Conservation (phyloP, 2,888 invertebrate genomes). For the Oscheius sp. region DNA sequence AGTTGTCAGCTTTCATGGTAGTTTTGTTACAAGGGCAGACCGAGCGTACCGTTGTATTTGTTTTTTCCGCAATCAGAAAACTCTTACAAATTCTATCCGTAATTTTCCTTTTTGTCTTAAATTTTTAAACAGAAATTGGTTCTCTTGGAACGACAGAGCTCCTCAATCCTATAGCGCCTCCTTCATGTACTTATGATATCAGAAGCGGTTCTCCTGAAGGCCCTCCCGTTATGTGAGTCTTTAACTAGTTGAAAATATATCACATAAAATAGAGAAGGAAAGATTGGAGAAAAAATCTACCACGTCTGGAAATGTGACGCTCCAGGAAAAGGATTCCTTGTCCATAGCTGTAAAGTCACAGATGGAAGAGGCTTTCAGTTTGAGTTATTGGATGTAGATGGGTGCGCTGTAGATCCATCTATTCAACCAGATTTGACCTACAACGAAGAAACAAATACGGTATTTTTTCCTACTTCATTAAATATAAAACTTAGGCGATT, state of each 20-base stretch:
- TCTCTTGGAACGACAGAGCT: constrained; percentile 41
- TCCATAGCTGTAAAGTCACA: constrained; percentile 66
- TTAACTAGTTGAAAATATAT: neutral
- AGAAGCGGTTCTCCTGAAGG: constrained; percentile 55
- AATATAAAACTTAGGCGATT: constrained; percentile 39
- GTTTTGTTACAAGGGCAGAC: constrained; percentile 62
- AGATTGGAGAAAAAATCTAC: constrained; percentile 66
- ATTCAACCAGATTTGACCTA: constrained; percentile 66
- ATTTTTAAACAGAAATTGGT: constrained; percentile 21
- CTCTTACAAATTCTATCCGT: constrained; percentile 59
- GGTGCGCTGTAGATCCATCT: constrained; percentile 66
- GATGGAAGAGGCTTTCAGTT: constrained; percentile 64
- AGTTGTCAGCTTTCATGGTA: constrained; percentile 67
- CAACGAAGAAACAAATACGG: constrained; percentile 43
- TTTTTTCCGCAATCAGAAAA: constrained; percentile 66
- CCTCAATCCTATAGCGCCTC: constrained; percentile 61
- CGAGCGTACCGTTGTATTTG: constrained; percentile 65
- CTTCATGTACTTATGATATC: constrained; percentile 60
- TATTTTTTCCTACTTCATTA: constrained; percentile 1
- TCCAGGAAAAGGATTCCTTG: constrained; percentile 58
- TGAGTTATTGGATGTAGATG: constrained; percentile 65
- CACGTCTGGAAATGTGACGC: constrained; percentile 68
- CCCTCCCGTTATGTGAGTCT: constrained; percentile 50
- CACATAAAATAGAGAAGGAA: constrained; percentile 45
- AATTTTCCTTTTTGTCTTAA: neutral